These are phyloP conservation scores for Chalcosyrphus nemorum DNA, from an alignment of 2,888 invertebrate species.

Conservation along the genomic window DNA sequence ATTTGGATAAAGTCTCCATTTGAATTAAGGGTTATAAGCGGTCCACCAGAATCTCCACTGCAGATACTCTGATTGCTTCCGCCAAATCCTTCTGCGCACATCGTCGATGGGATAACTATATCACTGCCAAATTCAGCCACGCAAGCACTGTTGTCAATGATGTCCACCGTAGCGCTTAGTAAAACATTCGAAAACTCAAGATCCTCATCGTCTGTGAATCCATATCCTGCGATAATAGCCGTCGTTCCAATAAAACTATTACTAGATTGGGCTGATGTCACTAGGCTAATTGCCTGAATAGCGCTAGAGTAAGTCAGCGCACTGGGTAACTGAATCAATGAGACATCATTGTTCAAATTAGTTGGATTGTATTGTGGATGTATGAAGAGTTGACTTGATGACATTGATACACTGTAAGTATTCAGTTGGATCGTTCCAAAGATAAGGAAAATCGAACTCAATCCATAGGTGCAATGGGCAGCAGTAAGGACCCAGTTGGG, in stretches of 20 bases:
- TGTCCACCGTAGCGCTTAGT: slow-evolving; percentile 76
- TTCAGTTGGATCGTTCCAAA: slow-evolving; percentile 77
- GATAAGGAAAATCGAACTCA: slow-evolving; percentile 75
- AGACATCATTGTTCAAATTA: slow-evolving; percentile 78
- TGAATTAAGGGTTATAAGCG: slow-evolving; percentile 74
- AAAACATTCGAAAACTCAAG: slow-evolving; percentile 76
- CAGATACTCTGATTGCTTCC: slow-evolving; percentile 78
- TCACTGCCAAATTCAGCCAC: slow-evolving; percentile 71
- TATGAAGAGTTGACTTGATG: slow-evolving; percentile 75
- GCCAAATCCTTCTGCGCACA: slow-evolving; percentile 77
- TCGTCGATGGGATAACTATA: slow-evolving; percentile 75
- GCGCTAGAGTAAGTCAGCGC: slow-evolving; percentile 74
- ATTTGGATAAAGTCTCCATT: slow-evolving; percentile 76
- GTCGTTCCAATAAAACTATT: slow-evolving; percentile 75
- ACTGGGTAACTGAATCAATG: slow-evolving; percentile 77
- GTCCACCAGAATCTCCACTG: slow-evolving; percentile 80
- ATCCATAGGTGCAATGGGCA: slow-evolving; percentile 78
- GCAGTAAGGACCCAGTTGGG: slow-evolving; percentile 79
- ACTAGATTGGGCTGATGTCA: slow-evolving; percentile 61
- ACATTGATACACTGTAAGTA: slow-evolving; percentile 75
- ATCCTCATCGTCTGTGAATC: slow-evolving; percentile 78
- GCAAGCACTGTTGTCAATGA: slow-evolving; percentile 77
- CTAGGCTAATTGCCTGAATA: slow-evolving; percentile 77
- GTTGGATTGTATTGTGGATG: slow-evolving; percentile 78
- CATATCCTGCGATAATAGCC: slow-evolving; percentile 78